Conservation (phyloP, 1,140 invertebrate species). For the Euschistus heros region DNA sequence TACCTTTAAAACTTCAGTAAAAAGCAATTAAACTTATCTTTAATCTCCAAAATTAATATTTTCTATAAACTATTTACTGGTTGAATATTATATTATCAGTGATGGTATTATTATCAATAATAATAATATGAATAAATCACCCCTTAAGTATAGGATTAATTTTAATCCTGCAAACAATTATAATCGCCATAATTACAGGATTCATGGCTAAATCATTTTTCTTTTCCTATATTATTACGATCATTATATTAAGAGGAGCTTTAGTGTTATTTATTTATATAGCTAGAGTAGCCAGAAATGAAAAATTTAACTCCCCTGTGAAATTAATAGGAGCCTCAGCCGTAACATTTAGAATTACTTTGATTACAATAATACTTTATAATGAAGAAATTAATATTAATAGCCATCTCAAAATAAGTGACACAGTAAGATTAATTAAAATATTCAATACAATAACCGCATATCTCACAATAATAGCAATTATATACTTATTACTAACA, state of each 20-base stretch:
- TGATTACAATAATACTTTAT: slow-evolving; percentile 14
- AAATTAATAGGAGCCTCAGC: slow-evolving; percentile 32
- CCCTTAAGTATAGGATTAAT: slow-evolving; percentile 41
- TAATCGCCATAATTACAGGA: slow-evolving; percentile 35
- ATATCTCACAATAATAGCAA: slow-evolving; percentile 34
- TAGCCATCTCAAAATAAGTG: background rate
- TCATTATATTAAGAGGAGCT: slow-evolving; percentile 44
- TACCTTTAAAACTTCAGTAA: slow-evolving; percentile 42
- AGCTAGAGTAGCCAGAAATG: slow-evolving; percentile 42
- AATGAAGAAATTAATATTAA: background rate
- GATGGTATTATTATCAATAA: slow-evolving; percentile 33
- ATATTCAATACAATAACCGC: slow-evolving; percentile 28
- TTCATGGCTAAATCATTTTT: slow-evolving; percentile 37
- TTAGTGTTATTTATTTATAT: slow-evolving; percentile 47
- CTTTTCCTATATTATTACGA: slow-evolving; percentile 42
- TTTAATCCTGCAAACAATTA: slow-evolving; percentile 39
- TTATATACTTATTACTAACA: slow-evolving; percentile 41
- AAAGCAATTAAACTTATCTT: slow-evolving; percentile 41
- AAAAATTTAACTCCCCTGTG: slow-evolving; percentile 38
- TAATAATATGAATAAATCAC: slow-evolving; percentile 39
- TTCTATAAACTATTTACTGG: slow-evolving; percentile 35
- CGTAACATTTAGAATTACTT: slow-evolving; percentile 29
- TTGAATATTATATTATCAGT: slow-evolving; percentile 35
- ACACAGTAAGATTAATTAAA: background rate
- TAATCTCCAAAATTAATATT: slow-evolving; percentile 50